Percentiles rank a stretch among this genome's conserved stretches.
These are phyloP conservation scores for Cotesia vestalis DNA, from an alignment of 1,140 invertebrate species.

Conservation along the genomic window DNA sequence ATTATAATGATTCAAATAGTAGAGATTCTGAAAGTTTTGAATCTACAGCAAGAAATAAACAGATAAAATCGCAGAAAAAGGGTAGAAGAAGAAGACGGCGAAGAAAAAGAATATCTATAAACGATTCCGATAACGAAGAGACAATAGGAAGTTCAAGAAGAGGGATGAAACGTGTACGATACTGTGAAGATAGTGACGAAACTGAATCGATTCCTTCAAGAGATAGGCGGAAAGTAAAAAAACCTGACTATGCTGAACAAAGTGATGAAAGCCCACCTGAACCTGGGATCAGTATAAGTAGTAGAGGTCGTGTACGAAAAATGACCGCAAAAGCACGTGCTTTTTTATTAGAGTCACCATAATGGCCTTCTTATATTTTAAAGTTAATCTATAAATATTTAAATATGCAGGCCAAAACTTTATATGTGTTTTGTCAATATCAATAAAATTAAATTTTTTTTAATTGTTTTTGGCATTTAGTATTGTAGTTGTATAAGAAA, in stretches of 20 bases:
- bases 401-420: no score
- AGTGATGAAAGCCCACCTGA: slow-evolving; percentile 56
- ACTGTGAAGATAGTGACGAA: slow-evolving; percentile 72
- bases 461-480: no score
- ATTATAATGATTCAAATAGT: slow-evolving; percentile 36
- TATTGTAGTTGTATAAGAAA: no score
- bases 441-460: no score
- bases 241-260: slow-evolving; percentile 57
- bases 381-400: no score
- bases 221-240: slow-evolving; percentile 54
- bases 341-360: slow-evolving; percentile 70
- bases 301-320: slow-evolving; percentile 83
- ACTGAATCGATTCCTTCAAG: slow-evolving; percentile 51
- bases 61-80: slow-evolving; percentile 41
- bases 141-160: slow-evolving; percentile 46
- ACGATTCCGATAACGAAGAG: slow-evolving; percentile 34
- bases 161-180: slow-evolving; percentile 67
- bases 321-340: slow-evolving; percentile 81
- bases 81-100: slow-evolving; percentile 40
- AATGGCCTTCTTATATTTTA: slow-evolving; percentile 44
- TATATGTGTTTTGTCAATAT: no score
- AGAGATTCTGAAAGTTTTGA: slow-evolving; percentile 20
- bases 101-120: slow-evolving; percentile 39
- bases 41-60: slow-evolving; percentile 37
- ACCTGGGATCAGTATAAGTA: slow-evolving; percentile 76